Evolutionary conservation across 2,888 invertebrate genomes (phyloP).

Genomic region (Chymomyza fuscimana): DNA sequence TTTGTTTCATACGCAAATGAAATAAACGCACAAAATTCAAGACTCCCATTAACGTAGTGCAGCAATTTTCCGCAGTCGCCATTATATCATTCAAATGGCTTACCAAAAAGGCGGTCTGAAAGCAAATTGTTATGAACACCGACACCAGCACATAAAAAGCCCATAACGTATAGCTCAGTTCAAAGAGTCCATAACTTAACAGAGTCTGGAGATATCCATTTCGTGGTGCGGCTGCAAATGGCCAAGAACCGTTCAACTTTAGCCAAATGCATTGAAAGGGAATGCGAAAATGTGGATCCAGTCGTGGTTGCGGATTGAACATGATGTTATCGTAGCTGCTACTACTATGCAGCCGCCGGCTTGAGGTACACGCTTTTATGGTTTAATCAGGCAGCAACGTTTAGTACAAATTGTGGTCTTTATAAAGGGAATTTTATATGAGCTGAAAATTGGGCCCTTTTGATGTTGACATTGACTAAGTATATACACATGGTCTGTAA

Average conservation of each 20-base stretch:
- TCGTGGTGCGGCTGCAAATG: slow-evolving; percentile 37
- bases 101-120: slow-evolving; percentile 74
- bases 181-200: slow-evolving; percentile 7
- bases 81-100: slow-evolving; percentile 75
- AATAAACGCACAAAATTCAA: slow-evolving; percentile 77
- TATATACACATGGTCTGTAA: not conserved
- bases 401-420: not conserved
- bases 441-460: slow-evolving; percentile 1
- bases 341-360: not conserved
- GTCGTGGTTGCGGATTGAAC: slow-evolving; percentile 64
- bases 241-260: slow-evolving; percentile 79
- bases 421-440: slow-evolving; percentile 3
- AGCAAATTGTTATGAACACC: slow-evolving; percentile 75
- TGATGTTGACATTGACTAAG: slow-evolving; percentile 1
- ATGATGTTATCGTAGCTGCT: slow-evolving; percentile 30
- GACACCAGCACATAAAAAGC: slow-evolving; percentile 75
- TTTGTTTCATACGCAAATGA: slow-evolving; percentile 75
- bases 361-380: not conserved
- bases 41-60: slow-evolving; percentile 78
- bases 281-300: slow-evolving; percentile 65
- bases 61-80: slow-evolving; percentile 78
- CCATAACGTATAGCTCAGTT: slow-evolving; percentile 66
- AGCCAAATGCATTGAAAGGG: slow-evolving; percentile 77
- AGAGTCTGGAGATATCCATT: not conserved
- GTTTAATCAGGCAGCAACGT: not conserved